These are phyloP conservation scores for Cochlearius cochlearius DNA, from an alignment of 2,113 vertebrate species.

Conservation along the genomic window DNA sequence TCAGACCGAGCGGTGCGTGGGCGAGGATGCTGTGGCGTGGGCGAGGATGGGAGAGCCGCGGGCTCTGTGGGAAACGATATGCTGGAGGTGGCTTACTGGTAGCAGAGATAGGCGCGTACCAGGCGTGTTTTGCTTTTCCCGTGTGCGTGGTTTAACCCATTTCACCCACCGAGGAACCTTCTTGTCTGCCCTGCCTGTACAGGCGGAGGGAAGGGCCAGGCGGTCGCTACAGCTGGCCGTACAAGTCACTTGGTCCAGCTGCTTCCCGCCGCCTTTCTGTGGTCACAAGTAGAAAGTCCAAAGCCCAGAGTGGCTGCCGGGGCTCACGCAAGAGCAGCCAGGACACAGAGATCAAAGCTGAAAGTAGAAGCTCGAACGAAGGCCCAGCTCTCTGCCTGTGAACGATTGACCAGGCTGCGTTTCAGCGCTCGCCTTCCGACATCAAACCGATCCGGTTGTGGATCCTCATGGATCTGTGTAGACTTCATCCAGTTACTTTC, in stretches of 20 bases:
- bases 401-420: background rate
- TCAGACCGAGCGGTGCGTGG: background rate
- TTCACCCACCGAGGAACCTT: background rate
- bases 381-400: background rate
- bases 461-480: background rate
- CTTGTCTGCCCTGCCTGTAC: background rate
- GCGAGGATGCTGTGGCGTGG: background rate
- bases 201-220: background rate
- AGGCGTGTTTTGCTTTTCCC: background rate
- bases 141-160: rapidly evolving
- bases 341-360: background rate
- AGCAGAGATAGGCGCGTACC: background rate
- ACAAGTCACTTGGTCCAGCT: background rate
- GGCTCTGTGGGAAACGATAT: background rate
- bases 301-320: background rate
- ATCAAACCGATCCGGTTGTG: background rate
- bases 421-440: background rate
- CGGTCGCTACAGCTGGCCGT: background rate
- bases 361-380: background rate
- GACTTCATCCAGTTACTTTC: background rate
- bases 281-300: background rate
- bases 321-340: background rate
- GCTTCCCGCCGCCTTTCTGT: background rate
- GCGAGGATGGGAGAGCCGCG: background rate
- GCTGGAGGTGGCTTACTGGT: background rate